Conservation (phyloP, 2,113 vertebrate species). For the Peucedramus taeniatus region DNA sequence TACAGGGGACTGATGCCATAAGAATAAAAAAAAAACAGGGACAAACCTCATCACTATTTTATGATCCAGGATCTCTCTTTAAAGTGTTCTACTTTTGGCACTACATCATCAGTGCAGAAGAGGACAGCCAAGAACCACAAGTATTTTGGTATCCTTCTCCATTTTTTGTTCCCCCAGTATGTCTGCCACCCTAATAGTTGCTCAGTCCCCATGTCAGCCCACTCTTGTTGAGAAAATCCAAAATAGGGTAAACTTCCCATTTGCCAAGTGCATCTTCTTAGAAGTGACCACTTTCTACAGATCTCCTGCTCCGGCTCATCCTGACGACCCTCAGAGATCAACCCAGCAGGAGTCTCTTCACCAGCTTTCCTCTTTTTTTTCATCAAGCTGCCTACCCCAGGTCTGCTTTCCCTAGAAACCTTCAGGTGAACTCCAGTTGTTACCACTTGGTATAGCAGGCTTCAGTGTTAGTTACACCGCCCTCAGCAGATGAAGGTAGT, state of each 20-base stretch:
- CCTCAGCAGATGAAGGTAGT: not conserved
- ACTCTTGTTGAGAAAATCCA: not conserved
- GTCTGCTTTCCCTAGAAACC: not conserved
- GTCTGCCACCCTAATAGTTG: accelerated
- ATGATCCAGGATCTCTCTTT: not conserved
- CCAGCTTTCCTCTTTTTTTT: not conserved
- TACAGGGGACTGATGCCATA: not conserved
- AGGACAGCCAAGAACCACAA: not conserved
- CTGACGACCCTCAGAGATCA: not conserved
- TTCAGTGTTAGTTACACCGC: not conserved
- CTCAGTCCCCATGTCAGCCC: accelerated
- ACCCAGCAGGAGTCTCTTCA: not conserved
- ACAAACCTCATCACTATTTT: not conserved
- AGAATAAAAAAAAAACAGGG: not conserved
- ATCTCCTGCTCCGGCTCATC: not conserved
- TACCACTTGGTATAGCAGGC: not conserved
- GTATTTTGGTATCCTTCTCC: not conserved
- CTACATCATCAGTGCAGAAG: not conserved
- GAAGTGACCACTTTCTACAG: not conserved
- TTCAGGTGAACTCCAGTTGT: not conserved
- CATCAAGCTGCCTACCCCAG: not conserved
- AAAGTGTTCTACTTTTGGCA: not conserved
- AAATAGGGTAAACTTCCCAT: not conserved
- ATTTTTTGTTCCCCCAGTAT: not conserved
- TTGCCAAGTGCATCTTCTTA: not conserved